phyloP scores from a whole-genome alignment of 2,113 vertebrate genomes.

The Takifugu flavidus region DNA sequence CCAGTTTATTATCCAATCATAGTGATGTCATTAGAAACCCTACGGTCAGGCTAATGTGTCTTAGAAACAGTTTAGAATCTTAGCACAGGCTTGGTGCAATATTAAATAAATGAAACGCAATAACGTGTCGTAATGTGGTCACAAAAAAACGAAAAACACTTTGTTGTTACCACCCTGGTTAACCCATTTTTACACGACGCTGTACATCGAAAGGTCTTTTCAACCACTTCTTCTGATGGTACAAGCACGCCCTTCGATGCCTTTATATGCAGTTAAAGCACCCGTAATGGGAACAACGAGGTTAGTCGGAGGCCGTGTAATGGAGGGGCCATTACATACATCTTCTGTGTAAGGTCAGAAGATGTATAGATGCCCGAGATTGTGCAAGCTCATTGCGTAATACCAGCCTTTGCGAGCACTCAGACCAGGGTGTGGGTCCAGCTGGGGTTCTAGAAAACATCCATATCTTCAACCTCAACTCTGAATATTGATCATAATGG shows the following conservation, averaged over 20 bases:
- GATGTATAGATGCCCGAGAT: neutral
- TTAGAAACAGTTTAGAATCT: neutral
- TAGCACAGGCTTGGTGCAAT: too few species aligned
- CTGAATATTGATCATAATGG: too few species aligned
- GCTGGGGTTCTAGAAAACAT: too few species aligned
- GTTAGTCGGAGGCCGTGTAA: neutral
- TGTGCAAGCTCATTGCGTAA: neutral
- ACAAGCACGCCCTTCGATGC: too few species aligned
- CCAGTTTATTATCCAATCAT: conserved; percentile 8
- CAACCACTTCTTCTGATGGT: conserved; percentile 11
- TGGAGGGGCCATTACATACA: neutral
- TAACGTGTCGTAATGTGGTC: too few species aligned
- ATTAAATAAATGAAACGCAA: too few species aligned
- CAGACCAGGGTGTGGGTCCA: neutral
- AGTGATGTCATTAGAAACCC: conserved; percentile 12
- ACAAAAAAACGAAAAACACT: neutral
- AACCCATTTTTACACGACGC: conserved; percentile 4
- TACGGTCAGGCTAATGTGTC: conserved; percentile 5
- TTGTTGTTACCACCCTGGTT: conserved; percentile 12
- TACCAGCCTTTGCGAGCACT: neutral
- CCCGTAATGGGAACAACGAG: neutral
- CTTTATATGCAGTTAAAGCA: neutral
- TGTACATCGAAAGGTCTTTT: conserved; percentile 27
- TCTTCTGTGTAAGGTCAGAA: neutral
- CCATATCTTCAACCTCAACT: too few species aligned